phyloP scores from a whole-genome alignment of 2,113 vertebrate species.

The Camelus dromedarius region DNA sequence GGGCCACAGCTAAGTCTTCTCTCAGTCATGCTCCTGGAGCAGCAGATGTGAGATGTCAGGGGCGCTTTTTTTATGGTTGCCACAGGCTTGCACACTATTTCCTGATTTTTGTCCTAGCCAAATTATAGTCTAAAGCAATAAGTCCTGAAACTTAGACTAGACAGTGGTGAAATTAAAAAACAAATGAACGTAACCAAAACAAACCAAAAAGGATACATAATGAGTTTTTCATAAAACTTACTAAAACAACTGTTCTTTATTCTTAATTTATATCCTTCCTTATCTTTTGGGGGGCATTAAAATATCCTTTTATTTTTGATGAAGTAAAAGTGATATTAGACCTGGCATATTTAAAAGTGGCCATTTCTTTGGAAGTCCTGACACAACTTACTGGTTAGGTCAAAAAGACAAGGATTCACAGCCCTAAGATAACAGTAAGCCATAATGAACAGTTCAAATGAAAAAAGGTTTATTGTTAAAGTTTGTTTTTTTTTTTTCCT shows the following conservation, averaged over 20 bases:
- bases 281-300: not conserved
- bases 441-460: not conserved
- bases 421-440: not conserved
- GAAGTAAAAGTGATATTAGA: not conserved
- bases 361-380: not conserved
- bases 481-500: not conserved
- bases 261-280: not conserved
- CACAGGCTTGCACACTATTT: conserved; percentile 22
- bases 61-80: not conserved
- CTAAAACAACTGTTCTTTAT: not conserved
- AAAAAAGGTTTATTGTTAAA: not conserved
- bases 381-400: not conserved
- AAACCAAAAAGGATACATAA: not conserved
- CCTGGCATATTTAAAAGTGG: not conserved
- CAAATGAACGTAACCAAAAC: not conserved
- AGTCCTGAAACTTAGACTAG: conserved; percentile 1
- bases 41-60: not conserved
- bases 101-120: not conserved
- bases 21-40: not conserved
- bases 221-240: conserved; percentile 46
- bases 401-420: not conserved
- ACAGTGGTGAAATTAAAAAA: conserved; percentile 42
- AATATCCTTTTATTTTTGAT: not conserved
- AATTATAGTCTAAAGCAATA: not conserved
- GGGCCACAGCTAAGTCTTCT: not conserved